Base-by-base conservation (phyloP, 1,140 invertebrate genomes). In the Bombus terrestris region DNA sequence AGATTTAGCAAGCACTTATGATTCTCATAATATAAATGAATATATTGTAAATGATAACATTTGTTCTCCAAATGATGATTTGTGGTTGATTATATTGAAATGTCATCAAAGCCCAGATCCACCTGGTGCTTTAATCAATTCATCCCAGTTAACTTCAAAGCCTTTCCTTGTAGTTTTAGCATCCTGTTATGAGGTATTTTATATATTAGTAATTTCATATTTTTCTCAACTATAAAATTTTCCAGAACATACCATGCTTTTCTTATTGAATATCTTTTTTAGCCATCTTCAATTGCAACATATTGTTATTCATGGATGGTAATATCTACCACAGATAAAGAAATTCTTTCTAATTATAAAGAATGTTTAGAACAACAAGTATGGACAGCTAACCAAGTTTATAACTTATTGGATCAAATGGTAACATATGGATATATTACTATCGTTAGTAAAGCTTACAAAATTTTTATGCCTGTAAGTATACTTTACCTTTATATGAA, bases 61-160 rank as follows among this genome's bases (percentile, higher is more conserved):
- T 79, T 88, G 15, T 80, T 85, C 83, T n/a, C 47, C 28, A 41
- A 80, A 91, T 57, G 83, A 96, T 28, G 96, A 97, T 88, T 90
- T 97, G 39, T 96, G 97, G 95, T 95, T 96, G 75, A 96, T 95
- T 76, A 95, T 97, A 72, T 95, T 97, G 10, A 95, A 96, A 41
- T 97, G 96, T 89, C 97, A 97, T 89, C 96, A 96, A 57, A 97
- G 96, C 76, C 96, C 96, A 88, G 97, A 97, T 94, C 97, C 97
- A 69, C 96, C 96, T 2, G 96, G 96, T 41, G 96, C 96, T 43
- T 92, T 97, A 28, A 89, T 97, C 0, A 95, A 95, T 57, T 96
- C 96, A 12, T 96, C 96, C 12, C 94, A 95, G 35, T 74, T 94
- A 15, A 96, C 95, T 77, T 94, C 95, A 37, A 96, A 96, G 84